Evolutionary conservation across 2,113 vertebrate species (phyloP), one percentile per base, ranked within the genome.

Genomic region (Vanacampus margaritifer): DNA sequence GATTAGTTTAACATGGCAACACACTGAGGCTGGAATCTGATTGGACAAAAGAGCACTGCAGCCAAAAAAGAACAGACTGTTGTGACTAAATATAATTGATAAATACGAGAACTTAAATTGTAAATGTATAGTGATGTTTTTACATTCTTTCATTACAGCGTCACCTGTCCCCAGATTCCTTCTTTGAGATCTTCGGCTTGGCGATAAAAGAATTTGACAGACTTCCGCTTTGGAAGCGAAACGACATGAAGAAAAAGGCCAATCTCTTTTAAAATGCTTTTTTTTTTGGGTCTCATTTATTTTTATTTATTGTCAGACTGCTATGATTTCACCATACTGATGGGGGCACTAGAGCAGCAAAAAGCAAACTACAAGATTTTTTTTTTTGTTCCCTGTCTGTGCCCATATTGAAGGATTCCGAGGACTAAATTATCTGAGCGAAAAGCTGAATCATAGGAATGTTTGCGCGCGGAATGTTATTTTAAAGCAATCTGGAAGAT

Each of bases 171-270:
- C 94, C 95, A 2, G 94, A 94, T 69, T 88, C 92, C 68, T 99
- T 99, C 81, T 90, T 92, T 80, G 91, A 96, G 8, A 89, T 98
- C 84, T 99, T 99, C 80, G 94, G 93, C 64, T 97, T 99, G 95
- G 90, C 91, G 9, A 94, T 95, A 72, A 92, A 95, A 84, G 94
- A 96, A 77, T 99, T 98, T 79, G 92, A 96, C 91, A 91, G 86
- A 82, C 94, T 98, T 88, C 96, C 97, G 70, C 94, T 98, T 37
- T 99, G 97, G 97, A 97, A 95, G 90, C 94, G 95, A 69, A 98
- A 99, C 6, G 92, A 96, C 83, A 94, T 99, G 93, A 99, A 99
- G 92, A 98, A 94, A 87, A 95, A 88, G 78, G 95, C 92, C 26
- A 92, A 91, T 82, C 96, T 99, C 83, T 99, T 99, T 92, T 99